phyloP scores from a whole-genome alignment of 2,797 vertebrate genomes.

The Myotis findleyi region DNA sequence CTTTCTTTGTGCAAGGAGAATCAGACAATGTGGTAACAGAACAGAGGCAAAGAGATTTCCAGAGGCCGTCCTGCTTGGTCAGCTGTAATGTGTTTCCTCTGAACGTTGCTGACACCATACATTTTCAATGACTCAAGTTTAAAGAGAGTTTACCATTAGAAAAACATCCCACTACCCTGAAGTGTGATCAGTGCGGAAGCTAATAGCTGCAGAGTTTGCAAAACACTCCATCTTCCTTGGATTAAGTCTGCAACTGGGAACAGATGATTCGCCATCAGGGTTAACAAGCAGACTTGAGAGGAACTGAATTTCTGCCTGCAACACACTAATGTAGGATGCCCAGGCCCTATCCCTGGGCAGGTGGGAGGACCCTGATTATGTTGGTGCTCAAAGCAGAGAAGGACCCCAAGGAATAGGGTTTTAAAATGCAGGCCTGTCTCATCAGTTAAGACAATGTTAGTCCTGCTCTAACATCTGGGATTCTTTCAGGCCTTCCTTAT shows the following conservation, averaged over 20 bases:
- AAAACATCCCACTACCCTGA: constrained; percentile 14
- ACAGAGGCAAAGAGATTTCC: constrained; percentile 17
- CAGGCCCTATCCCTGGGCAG: not conserved
- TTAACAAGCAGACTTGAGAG: constrained; percentile 64
- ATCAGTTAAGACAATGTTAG: not conserved
- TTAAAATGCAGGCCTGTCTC: not conserved
- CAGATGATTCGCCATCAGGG: constrained; percentile 71
- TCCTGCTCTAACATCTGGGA: not conserved
- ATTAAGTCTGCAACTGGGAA: constrained; percentile 70
- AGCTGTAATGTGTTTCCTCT: constrained; percentile 50
- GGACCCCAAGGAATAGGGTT: constrained; percentile 30
- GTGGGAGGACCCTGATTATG: constrained; percentile 31
- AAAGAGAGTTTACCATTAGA: constrained; percentile 61
- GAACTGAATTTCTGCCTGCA: constrained; percentile 39
- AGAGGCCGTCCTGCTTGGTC: constrained; percentile 51
- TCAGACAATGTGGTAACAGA: not conserved
- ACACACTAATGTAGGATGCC: constrained; percentile 55
- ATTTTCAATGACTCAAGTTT: constrained; percentile 68
- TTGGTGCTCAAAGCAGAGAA: not conserved
- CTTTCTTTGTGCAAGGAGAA: constrained; percentile 6
- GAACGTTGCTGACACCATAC: constrained; percentile 57
- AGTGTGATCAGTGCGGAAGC: constrained; percentile 54
- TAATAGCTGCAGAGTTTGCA: constrained; percentile 69
- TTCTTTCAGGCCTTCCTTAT: not conserved
- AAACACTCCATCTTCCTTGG: constrained; percentile 68